Conservation (phyloP, 2,888 invertebrate genomes). For the Microctonus brassicae region DNA sequence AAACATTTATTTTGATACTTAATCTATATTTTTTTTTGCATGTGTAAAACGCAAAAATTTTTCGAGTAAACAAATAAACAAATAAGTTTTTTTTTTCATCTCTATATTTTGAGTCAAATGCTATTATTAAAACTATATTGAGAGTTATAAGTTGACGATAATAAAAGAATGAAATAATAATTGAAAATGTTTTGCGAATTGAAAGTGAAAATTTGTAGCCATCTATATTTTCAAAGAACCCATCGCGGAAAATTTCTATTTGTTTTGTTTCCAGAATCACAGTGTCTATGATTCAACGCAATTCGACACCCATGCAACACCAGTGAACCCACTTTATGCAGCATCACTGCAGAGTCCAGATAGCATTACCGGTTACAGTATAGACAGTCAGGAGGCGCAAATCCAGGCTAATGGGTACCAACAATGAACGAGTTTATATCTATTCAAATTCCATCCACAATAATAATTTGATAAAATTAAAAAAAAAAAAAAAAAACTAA, state of each 20-base stretch:
- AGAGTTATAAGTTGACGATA: background rate
- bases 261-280: slow-evolving; percentile 74
- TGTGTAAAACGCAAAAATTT: slow-evolving; percentile 8
- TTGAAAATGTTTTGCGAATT: background rate
- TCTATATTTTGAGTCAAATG: background rate
- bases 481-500: no score
- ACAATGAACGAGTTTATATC: slow-evolving; percentile 54
- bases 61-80: background rate
- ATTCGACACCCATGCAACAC: slow-evolving; percentile 77
- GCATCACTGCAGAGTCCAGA: slow-evolving; percentile 81
- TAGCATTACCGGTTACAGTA: slow-evolving; percentile 76
- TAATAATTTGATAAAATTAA: no score
- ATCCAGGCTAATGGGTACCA: slow-evolving; percentile 66
- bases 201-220: background rate
- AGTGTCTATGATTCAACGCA: slow-evolving; percentile 81
- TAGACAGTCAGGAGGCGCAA: slow-evolving; percentile 66
- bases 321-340: slow-evolving; percentile 78
- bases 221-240: slow-evolving; percentile 33
- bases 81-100: background rate
- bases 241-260: slow-evolving; percentile 44
- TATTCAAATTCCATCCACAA: slow-evolving; percentile 23
- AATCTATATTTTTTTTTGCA: slow-evolving; percentile 20
- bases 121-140: background rate
- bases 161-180: background rate
- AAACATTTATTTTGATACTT: background rate